These are phyloP conservation scores for Engystomops pustulosus DNA, from an alignment of 2,113 vertebrate genomes.

Conservation along the genomic window DNA sequence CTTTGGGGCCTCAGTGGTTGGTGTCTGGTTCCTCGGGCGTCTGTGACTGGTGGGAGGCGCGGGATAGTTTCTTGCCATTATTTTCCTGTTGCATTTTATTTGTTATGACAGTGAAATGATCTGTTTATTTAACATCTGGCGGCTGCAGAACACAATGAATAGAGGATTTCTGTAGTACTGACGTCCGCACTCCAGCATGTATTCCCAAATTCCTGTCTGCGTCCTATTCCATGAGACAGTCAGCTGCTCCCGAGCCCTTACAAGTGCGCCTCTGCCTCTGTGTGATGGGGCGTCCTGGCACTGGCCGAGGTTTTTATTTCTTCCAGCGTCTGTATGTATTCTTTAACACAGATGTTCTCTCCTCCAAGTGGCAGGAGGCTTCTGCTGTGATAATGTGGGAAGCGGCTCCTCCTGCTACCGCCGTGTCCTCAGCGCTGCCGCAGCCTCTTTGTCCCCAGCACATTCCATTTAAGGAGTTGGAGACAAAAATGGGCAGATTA, in stretches of 20 bases:
- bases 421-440: not conserved
- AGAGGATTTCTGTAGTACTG: not conserved
- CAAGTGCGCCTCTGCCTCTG: conserved; percentile 1
- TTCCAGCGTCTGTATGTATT: not conserved
- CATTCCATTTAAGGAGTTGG: conserved; percentile 10
- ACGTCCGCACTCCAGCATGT: not conserved
- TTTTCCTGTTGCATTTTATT: not conserved
- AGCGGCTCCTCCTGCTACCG: not conserved
- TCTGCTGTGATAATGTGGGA: conserved; percentile 30
- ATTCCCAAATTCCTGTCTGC: conserved; percentile 16
- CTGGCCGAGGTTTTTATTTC: conserved; percentile 4
- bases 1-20: no score
- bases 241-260: conserved; percentile 41
- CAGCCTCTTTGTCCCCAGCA: not conserved
- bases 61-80: no score
- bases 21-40: no score
- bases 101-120: not conserved
- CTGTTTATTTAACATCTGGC: not conserved
- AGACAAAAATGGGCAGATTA: not conserved
- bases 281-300: conserved; percentile 5
- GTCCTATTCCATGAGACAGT: conserved; percentile 19
- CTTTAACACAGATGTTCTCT: conserved; percentile 1
- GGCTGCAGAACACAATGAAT: not conserved
- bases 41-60: no score
- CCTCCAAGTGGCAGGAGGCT: conserved; percentile 16